Percentiles rank a stretch among this genome's conserved stretches.
These are phyloP conservation scores for Cistogaster globosa DNA, from an alignment of 2,888 invertebrate species.

Conservation along the genomic window DNA sequence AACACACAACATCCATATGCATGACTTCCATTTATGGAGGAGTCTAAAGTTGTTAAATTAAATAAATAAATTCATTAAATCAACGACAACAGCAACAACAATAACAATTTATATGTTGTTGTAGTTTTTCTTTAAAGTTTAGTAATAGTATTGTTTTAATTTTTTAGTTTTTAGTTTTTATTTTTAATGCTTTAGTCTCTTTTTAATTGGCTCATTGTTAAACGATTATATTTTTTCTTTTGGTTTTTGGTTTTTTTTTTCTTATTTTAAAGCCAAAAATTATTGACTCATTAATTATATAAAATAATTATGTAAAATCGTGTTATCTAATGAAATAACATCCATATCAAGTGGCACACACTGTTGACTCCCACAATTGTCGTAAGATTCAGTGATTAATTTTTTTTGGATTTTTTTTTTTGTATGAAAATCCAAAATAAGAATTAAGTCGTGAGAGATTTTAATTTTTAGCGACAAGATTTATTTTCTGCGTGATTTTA, in stretches of 20 bases:
- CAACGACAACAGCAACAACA: constrained; percentile 29
- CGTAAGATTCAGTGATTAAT: constrained; percentile 11
- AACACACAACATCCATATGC: constrained; percentile 63
- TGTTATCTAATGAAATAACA: constrained; percentile 55
- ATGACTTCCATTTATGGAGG: constrained; percentile 69
- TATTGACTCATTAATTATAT: constrained; percentile 64
- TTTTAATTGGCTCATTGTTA: constrained; percentile 69
- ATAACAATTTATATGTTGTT: constrained; percentile 12
- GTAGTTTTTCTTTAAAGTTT: not conserved
- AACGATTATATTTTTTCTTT: constrained; percentile 20
- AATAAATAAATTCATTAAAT: constrained; percentile 65
- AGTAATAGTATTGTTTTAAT: constrained; percentile 12
- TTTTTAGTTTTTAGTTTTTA: constrained; percentile 18
- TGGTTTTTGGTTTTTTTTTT: not conserved
- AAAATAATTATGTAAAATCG: constrained; percentile 64
- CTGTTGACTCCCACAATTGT: constrained; percentile 54
- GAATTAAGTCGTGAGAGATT: constrained; percentile 50
- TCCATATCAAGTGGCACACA: constrained; percentile 35
- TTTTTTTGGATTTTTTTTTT: constrained; percentile 15
- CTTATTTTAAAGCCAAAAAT: not conserved
- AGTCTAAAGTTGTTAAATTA: constrained; percentile 65
- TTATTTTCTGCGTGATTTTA: constrained; percentile 24
- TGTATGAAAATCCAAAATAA: constrained; percentile 18
- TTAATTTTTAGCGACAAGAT: constrained; percentile 24
- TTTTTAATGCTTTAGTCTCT: constrained; percentile 48